Evolutionary conservation across 2,797 vertebrate genomes (phyloP).

Genomic region (Acanthurus tractus): DNA sequence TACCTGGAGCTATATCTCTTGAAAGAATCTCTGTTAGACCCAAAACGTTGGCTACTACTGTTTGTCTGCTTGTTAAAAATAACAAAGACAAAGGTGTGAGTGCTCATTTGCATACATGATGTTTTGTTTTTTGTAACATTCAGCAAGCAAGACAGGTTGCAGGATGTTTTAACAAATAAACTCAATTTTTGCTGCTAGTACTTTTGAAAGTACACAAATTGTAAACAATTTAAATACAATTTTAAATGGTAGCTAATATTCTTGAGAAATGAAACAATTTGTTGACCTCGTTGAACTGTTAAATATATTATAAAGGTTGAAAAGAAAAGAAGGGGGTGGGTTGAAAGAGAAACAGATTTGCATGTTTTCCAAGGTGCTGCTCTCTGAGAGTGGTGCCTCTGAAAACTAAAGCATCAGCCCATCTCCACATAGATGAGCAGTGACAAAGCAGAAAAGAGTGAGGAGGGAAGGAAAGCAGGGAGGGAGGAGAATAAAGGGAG

Average conservation of each 20-base stretch:
- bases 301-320: conserved; percentile 14
- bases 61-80: no score
- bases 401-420: conserved; percentile 74
- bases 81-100: no score
- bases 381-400: conserved; percentile 63
- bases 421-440: conserved; percentile 73
- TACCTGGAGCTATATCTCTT: no score
- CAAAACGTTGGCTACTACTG: no score
- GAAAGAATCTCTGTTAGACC: no score
- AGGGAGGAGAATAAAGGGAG: conserved; percentile 17
- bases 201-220: not conserved
- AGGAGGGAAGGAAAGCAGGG: conserved; percentile 19
- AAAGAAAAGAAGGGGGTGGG: not conserved
- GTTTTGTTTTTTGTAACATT: no score
- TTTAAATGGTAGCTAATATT: not conserved
- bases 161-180: no score
- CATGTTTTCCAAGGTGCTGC: conserved; percentile 65
- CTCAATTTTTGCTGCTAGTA: no score
- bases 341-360: conserved; percentile 26
- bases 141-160: no score
- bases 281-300: conserved; percentile 10
- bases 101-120: no score
- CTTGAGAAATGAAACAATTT: conserved; percentile 5
- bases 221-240: not conserved
- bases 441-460: conserved; percentile 84